Conservation (phyloP, 1,140 invertebrate genomes). For the Bombus confusus region DNA sequence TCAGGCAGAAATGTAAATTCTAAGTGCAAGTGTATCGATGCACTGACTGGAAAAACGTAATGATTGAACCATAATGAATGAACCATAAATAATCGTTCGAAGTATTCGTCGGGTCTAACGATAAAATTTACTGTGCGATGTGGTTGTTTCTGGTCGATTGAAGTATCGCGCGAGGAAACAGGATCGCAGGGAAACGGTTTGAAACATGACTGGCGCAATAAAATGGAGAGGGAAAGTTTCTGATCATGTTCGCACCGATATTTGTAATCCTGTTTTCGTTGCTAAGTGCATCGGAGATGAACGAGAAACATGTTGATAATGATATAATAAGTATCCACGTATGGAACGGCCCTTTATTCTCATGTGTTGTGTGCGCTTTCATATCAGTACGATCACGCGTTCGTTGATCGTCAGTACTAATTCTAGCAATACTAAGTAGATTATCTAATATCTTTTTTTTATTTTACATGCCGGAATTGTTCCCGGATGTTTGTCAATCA, state of each 20-base stretch:
- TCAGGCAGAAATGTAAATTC: slow-evolving; percentile 2
- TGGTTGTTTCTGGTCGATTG: not conserved
- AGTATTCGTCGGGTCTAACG: not conserved
- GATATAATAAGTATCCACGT: not conserved
- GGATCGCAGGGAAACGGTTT: no score
- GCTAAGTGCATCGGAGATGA: slow-evolving; percentile 24
- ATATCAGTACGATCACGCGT: slow-evolving; percentile 48
- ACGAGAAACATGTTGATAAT: not conserved
- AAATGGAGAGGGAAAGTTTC: not conserved
- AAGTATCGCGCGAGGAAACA: not conserved
- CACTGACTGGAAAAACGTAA: not conserved
- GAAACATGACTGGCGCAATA: not conserved
- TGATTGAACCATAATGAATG: not conserved
- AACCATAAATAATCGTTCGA: not conserved
- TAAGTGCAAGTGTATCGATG: slow-evolving; percentile 6
- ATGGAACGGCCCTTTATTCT: slow-evolving; percentile 24
- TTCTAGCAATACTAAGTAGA: slow-evolving; percentile 59
- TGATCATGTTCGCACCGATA: not conserved
- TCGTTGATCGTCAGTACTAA: slow-evolving; percentile 51
- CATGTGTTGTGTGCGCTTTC: slow-evolving; percentile 45
- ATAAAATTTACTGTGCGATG: not conserved
- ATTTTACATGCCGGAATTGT: slow-evolving; percentile 9
- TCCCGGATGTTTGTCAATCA: slow-evolving; percentile 44
- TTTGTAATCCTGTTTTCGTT: slow-evolving; percentile 37
- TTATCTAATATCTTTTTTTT: slow-evolving; percentile 43